These are phyloP conservation scores for Priapulus caudatus DNA, from an alignment of 2,888 invertebrate genomes.

Conservation along the genomic window DNA sequence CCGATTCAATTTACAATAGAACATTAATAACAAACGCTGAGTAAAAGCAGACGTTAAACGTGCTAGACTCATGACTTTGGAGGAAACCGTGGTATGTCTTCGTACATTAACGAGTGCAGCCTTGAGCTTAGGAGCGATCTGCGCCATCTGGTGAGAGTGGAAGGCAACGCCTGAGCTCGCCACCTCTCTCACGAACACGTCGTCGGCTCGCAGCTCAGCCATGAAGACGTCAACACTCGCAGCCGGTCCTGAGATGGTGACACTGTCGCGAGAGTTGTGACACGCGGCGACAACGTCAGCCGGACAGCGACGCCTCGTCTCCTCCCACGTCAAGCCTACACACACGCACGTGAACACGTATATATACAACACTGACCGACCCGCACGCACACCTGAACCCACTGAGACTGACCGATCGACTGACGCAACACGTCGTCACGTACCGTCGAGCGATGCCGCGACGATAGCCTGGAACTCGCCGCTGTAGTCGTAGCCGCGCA, in stretches of 20 bases:
- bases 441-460: constrained; percentile 21
- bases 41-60: too few relatives aligned
- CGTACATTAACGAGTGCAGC: neutral
- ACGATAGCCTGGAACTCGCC: constrained; percentile 54
- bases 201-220: constrained; percentile 45
- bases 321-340: constrained; percentile 37
- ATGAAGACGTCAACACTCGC: constrained; percentile 47
- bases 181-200: constrained; percentile 69
- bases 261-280: constrained; percentile 85
- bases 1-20: too few relatives aligned
- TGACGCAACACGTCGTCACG: too few relatives aligned
- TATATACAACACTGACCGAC: too few relatives aligned
- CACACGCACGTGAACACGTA: too few relatives aligned
- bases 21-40: too few relatives aligned
- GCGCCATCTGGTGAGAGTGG: constrained; percentile 79
- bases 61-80: too few relatives aligned
- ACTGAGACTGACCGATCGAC: too few relatives aligned
- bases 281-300: constrained; percentile 73
- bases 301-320: constrained; percentile 34
- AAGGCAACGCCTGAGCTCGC: constrained; percentile 83
- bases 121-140: constrained; percentile 67
- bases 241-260: constrained; percentile 80
- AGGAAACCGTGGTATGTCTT: too few relatives aligned
- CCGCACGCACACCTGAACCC: too few relatives aligned
- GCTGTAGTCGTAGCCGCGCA: constrained; percentile 74